Base-by-base conservation (phyloP, 64 coral and sea anemone genomes). In the Stichodactyla helianthus region DNA sequence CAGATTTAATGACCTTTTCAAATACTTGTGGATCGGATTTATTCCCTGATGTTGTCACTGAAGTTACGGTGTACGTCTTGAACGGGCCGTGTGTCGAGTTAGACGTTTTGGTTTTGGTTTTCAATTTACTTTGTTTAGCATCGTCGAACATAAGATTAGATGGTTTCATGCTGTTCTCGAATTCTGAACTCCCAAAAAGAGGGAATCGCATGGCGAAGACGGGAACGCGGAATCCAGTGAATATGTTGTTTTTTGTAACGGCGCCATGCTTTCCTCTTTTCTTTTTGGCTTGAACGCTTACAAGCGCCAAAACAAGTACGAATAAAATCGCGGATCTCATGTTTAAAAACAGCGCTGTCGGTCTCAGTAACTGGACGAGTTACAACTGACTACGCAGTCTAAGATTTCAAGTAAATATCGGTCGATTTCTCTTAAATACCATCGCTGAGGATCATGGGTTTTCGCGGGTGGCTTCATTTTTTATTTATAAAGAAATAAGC, bases 11-110 rank as follows among this genome's bases (percentile, higher is more conserved):
- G 22, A 89, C 65, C 53, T 96, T 93, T 18, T 86, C 88, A 31
- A 88, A 50, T 0, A 96, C 84, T 19, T 84, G 68, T 7, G 94
- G 94, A 58, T 92, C 87, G 12, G 79, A 89, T 83, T 96, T 96
- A 55, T 96, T 96, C n/a, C 87, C 86, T n/a, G 90, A 93, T 1
- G 89, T 90, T 19, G 94, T 96, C 71, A 93, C 88, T 63, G 81
- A 82, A 13, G 88, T 86, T 4, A 96, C 77, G 0, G 87, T 96
- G 82, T 96, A 96, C 7, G 94, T 96, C 79, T 96, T 96, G 67
- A 81, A 90, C 18, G 88, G 88, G 25, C 91, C 91, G 6, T 79
- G 84, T 10, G 91, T 93, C 7, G 91, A 90, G n/a, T 96, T 96
- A 6, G 85, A 90, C 11, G 91, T 83, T 44, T 77, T 96, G 4